Evolutionary conservation across 1,140 invertebrate genomes (phyloP), one percentile per base, ranked within the genome.

Genomic region (Zaprionus ghesquierei): DNA sequence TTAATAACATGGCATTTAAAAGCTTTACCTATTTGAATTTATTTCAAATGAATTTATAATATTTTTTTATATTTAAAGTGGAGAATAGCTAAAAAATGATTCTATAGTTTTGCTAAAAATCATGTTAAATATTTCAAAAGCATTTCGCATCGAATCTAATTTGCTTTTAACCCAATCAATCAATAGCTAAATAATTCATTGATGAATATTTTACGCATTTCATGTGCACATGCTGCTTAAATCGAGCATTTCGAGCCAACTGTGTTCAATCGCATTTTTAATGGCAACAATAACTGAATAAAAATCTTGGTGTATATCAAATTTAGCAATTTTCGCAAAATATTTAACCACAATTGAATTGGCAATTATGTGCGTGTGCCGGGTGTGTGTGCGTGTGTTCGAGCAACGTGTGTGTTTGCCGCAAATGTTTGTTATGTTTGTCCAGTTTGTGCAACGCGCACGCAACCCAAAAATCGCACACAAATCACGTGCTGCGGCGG

Each of bases 291-390:
- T 8, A 69, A 18, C 23, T 56, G 25, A 64, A 50, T 65, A 58
- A 51, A 44, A 35, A 33, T 58, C 13, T 31, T 41, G 5, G n/a
- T 35, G 33, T 58, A 49, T 41, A 58, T 44, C 29, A 50, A 54
- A 75, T 81, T 61, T 54, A 72, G 62, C 77, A 69, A 46, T 81
- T 81, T 71, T 54, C 63, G 63, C 72, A 86, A 72, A 41, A 87
- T 87, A 70, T 78, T 87, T 63, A 69, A 87, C 82, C 81, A 15
- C 79, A 87, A 76, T 87, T 81, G 64, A 81, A 87, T 87, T 86
- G 78, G 53, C 70, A 69, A 64, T 63, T 73, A 68, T 68, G 1
- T 33, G 13, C 35, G 41, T 25, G 5, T 31, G 38, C n/a, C 18
- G 31, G 10, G 12, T 33, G 31, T 12, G 12, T 33, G 31, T 13